Evolutionary conservation across 1,140 invertebrate genomes (phyloP).

Genomic region (Pissodes strobi): DNA sequence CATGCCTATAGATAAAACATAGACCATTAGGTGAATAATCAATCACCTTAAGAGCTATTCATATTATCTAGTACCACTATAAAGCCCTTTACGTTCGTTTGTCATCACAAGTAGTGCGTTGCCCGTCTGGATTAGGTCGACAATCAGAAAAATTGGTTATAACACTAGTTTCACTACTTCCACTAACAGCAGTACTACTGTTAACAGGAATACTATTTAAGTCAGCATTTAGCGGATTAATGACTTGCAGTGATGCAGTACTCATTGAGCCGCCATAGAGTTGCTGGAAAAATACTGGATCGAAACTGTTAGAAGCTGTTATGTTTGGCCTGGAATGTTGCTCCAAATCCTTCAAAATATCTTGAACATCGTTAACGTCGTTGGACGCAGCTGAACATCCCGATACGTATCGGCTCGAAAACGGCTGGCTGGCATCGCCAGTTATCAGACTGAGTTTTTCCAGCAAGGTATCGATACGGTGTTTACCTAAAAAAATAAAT

Average conservation of each 20-base stretch:
- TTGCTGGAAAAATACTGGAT: slow-evolving; percentile 28
- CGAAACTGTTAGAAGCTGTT: slow-evolving; percentile 24
- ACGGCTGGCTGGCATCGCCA: slow-evolving; percentile 29
- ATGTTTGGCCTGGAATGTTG: slow-evolving; percentile 36
- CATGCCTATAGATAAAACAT: too few relatives aligned
- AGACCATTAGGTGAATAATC: too few relatives aligned
- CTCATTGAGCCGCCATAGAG: slow-evolving; percentile 25
- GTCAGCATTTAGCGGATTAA: slow-evolving; percentile 1
- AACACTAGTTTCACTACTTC: slow-evolving; percentile 42
- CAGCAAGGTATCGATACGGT: slow-evolving; percentile 48
- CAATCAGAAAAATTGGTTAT: slow-evolving; percentile 41
- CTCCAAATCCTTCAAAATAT: slow-evolving; percentile 40
- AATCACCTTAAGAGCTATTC: too few relatives aligned
- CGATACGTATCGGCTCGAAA: slow-evolving; percentile 44
- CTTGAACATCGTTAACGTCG: slow-evolving; percentile 25
- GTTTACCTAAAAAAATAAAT: slow-evolving; percentile 39
- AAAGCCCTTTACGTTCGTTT: slow-evolving; percentile 9
- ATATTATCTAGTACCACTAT: not conserved
- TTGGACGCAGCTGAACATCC: slow-evolving; percentile 40
- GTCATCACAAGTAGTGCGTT: slow-evolving; percentile 34
- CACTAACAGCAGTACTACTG: too few relatives aligned
- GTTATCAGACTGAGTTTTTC: slow-evolving; percentile 48
- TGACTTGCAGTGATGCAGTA: slow-evolving; percentile 2
- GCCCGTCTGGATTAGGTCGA: slow-evolving; percentile 44
- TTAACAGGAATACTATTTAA: not conserved